Conservation (phyloP, 2,113 vertebrate genomes). For the Ictalurus furcatus region DNA sequence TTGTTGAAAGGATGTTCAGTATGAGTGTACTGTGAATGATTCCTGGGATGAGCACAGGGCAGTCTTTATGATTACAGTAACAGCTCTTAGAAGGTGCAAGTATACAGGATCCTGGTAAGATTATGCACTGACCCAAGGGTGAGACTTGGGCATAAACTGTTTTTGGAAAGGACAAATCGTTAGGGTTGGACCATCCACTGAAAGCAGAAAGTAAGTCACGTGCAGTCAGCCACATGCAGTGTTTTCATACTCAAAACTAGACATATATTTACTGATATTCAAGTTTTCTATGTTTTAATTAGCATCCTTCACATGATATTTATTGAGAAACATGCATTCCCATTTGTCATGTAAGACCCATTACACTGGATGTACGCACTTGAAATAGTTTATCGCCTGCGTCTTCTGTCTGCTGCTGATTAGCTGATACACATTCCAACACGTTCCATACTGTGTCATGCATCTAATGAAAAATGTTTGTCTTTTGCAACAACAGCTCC, state of each 20-base stretch:
- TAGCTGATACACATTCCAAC: neutral
- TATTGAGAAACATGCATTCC: neutral
- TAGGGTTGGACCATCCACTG: neutral
- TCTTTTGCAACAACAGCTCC: neutral
- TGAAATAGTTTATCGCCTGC: neutral
- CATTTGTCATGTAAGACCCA: neutral
- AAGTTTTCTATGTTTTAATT: neutral
- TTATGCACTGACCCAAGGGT: neutral
- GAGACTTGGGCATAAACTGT: neutral
- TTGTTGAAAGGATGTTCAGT: no score
- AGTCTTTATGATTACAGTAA: no score
- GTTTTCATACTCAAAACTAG: neutral
- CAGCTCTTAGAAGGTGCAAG: neutral
- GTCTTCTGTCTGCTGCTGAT: neutral
- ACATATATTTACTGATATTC: neutral
- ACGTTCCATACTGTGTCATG: neutral
- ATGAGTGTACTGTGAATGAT: no score
- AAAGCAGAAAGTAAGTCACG: neutral
- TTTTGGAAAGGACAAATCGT: neutral
- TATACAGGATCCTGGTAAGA: neutral
- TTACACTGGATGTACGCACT: neutral
- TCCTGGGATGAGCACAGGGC: no score
- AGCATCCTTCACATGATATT: neutral
- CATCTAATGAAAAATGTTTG: neutral
- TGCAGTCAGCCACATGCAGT: neutral